Conservation (phyloP, 2,888 invertebrate genomes). For the Troglohyphantes excavatus region DNA sequence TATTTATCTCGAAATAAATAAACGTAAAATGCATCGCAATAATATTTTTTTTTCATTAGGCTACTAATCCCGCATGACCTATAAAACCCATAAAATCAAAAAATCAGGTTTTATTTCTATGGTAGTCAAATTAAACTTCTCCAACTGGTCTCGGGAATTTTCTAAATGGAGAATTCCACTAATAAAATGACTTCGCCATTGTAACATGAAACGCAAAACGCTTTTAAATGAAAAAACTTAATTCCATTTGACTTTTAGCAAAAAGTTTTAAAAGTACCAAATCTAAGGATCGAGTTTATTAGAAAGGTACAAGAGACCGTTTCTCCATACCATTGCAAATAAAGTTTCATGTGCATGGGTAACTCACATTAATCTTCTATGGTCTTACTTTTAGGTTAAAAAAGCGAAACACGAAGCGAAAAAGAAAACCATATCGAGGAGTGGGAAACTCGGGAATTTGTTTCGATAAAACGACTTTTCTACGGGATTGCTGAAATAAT, state of each 20-base stretch:
- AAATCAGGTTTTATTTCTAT: too few species aligned
- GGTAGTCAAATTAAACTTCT: too few species aligned
- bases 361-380: conserved; percentile 16
- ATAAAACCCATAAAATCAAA: too few species aligned
- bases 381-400: conserved; percentile 7
- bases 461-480: conserved; percentile 13
- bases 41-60: too few species aligned
- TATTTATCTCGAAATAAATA: too few species aligned
- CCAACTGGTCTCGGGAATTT: too few species aligned
- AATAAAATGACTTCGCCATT: too few species aligned
- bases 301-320: not conserved
- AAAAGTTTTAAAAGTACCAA: not conserved
- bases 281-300: not conserved
- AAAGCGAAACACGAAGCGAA: conserved; percentile 11
- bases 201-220: too few species aligned
- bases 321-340: not conserved
- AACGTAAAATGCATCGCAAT: too few species aligned
- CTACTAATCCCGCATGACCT: too few species aligned
- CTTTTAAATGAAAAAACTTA: too few species aligned
- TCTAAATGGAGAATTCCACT: too few species aligned
- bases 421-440: not conserved
- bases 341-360: conserved; percentile 22
- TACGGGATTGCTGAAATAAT: conserved; percentile 11
- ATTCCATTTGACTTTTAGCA: not conserved
- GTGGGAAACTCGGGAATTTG: conserved; percentile 16